These are phyloP conservation scores for Emberiza fucata DNA, from an alignment of 2,113 vertebrate genomes.

Conservation along the genomic window DNA sequence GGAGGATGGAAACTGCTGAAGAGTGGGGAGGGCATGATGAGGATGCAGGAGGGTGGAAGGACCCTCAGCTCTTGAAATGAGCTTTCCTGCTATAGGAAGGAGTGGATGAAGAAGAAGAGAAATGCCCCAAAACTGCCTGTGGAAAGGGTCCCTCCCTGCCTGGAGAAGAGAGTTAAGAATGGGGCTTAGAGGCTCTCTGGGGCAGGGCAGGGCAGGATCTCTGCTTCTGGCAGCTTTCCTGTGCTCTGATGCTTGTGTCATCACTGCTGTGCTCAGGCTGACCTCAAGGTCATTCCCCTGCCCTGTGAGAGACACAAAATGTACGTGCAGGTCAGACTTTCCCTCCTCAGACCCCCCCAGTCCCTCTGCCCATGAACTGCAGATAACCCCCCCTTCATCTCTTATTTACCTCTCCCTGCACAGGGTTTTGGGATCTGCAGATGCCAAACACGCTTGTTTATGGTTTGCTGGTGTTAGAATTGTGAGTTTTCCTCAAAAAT, in stretches of 20 bases:
- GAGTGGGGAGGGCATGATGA: accelerated
- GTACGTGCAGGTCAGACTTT: not conserved
- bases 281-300: not conserved
- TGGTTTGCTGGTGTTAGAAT: not conserved
- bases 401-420: not conserved
- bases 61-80: not conserved
- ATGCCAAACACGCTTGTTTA: not conserved
- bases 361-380: not conserved
- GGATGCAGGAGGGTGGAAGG: not conserved
- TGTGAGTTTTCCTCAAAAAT: not conserved
- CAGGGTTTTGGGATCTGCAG: not conserved
- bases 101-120: not conserved
- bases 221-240: not conserved
- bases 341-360: not conserved
- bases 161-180: not conserved
- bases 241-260: not conserved
- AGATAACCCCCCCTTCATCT: not conserved
- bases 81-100: accelerated
- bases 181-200: not conserved
- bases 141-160: not conserved
- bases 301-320: not conserved
- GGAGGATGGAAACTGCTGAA: accelerated
- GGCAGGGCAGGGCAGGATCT: not conserved
- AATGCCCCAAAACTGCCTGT: not conserved
- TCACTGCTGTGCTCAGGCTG: not conserved